These are phyloP conservation scores for Cephus cinctus DNA, from an alignment of 1,140 invertebrate genomes.

Conservation along the genomic window DNA sequence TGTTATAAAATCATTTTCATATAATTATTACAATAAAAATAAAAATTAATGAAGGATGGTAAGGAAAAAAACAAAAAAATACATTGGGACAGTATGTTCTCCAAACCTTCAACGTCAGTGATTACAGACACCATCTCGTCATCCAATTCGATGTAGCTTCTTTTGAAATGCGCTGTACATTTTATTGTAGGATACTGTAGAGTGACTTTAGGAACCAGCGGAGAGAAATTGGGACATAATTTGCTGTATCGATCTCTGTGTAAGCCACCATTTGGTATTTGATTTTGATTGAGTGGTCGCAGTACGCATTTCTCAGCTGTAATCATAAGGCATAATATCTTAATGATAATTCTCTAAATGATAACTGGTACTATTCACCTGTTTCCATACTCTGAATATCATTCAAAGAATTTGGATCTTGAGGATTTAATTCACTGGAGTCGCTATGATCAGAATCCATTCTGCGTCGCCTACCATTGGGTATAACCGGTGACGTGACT, in stretches of 20 bases:
- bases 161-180: conserved; percentile 58
- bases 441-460: conserved; percentile 53
- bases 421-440: conserved; percentile 38
- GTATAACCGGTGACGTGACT: conserved; percentile 40
- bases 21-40: conserved; percentile 8
- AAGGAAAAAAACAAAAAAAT: conserved; percentile 12
- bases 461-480: conserved; percentile 40
- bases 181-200: conserved; percentile 52
- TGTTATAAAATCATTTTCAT: conserved; percentile 51
- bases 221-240: conserved; percentile 37
- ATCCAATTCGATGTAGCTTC: conserved; percentile 62
- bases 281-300: conserved; percentile 51
- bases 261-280: conserved; percentile 42
- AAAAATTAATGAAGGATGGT: conserved; percentile 1
- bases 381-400: conserved; percentile 33
- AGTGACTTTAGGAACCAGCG: conserved; percentile 45
- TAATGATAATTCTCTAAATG: neutral
- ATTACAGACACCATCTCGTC: conserved; percentile 65
- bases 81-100: no score
- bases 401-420: conserved; percentile 28
- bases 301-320: conserved; percentile 48
- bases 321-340: conserved; percentile 8
- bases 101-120: conserved; percentile 64
- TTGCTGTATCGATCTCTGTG: conserved; percentile 42
- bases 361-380: conserved; percentile 22